These are phyloP conservation scores for Leptopilina boulardi DNA, from an alignment of 1,140 invertebrate genomes.

Conservation along the genomic window DNA sequence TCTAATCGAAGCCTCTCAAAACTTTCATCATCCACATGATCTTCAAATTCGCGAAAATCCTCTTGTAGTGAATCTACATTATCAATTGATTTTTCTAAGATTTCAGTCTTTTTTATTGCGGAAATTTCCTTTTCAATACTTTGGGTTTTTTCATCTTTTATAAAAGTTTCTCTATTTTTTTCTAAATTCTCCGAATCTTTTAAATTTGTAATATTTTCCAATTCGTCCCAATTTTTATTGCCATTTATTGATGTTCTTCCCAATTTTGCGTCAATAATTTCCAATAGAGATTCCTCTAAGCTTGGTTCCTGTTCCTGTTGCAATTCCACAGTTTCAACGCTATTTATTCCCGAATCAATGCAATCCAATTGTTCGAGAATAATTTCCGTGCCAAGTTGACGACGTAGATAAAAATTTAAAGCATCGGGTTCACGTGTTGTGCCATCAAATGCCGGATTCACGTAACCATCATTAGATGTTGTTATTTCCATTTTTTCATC, in stretches of 20 bases:
- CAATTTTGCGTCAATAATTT: slow-evolving; percentile 73
- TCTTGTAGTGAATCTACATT: background rate
- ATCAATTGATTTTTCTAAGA: slow-evolving; percentile 9
- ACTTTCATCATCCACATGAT: slow-evolving; percentile 53
- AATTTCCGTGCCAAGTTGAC: slow-evolving; percentile 37
- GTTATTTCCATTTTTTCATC: slow-evolving; percentile 24
- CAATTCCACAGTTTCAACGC: slow-evolving; percentile 72
- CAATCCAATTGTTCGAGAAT: slow-evolving; percentile 64
- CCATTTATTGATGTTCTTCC: slow-evolving; percentile 61
- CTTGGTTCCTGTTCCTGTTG: slow-evolving; percentile 66
- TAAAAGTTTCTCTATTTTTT: background rate
- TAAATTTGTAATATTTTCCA: slow-evolving; percentile 50
- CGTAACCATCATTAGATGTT: slow-evolving; percentile 55
- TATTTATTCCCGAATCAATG: slow-evolving; percentile 73
- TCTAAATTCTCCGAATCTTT: background rate
- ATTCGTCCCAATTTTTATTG: slow-evolving; percentile 57
- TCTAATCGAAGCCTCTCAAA: slow-evolving; percentile 66
- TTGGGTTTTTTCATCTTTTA: slow-evolving; percentile 18
- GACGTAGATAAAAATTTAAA: slow-evolving; percentile 61
- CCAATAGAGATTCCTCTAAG: slow-evolving; percentile 71
- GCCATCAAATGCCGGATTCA: slow-evolving; percentile 67
- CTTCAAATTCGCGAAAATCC: slow-evolving; percentile 45
- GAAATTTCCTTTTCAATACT: background rate
- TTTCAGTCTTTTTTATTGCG: slow-evolving; percentile 19
- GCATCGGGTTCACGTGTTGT: slow-evolving; percentile 64